Conservation (phyloP, 2,888 invertebrate genomes). For the Lutraria lutraria region DNA sequence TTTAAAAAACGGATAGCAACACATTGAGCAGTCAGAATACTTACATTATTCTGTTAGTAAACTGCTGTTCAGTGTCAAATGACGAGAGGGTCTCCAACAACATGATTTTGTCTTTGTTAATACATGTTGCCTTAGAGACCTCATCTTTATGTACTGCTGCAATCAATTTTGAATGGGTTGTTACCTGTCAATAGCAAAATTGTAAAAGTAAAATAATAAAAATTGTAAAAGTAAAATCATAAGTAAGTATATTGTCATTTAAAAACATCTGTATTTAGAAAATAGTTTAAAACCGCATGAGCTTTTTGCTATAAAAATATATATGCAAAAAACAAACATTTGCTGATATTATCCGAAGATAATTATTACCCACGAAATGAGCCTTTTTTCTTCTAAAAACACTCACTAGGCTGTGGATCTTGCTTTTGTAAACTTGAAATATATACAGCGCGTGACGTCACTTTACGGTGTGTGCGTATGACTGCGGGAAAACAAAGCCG, state of each 20-base stretch:
- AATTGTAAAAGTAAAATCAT: not conserved
- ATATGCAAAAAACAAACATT: no score
- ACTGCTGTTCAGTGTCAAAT: constrained; percentile 84
- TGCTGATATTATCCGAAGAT: no score
- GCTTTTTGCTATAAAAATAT: no score
- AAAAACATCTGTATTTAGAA: not conserved
- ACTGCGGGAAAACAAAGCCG: no score
- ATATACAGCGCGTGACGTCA: no score
- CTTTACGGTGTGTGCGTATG: no score
- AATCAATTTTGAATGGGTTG: constrained; percentile 81
- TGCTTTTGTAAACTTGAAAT: no score
- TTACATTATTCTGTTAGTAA: constrained; percentile 54
- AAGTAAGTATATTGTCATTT: no score
- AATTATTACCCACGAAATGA: no score
- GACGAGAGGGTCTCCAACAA: constrained; percentile 77
- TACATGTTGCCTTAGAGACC: constrained; percentile 57
- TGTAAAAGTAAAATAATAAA: not conserved
- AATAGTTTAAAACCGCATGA: not conserved
- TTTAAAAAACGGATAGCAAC: not conserved
- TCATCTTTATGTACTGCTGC: constrained; percentile 67
- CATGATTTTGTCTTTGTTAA: constrained; percentile 63
- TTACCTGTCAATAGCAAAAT: constrained; percentile 71
- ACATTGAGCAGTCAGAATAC: not conserved
- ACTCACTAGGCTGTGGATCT: no score
- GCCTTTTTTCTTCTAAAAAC: no score